Evolutionary conservation across 2,888 invertebrate species (phyloP), one percentile per base, ranked within the genome.

Genomic region (Pedicia rivosa): DNA sequence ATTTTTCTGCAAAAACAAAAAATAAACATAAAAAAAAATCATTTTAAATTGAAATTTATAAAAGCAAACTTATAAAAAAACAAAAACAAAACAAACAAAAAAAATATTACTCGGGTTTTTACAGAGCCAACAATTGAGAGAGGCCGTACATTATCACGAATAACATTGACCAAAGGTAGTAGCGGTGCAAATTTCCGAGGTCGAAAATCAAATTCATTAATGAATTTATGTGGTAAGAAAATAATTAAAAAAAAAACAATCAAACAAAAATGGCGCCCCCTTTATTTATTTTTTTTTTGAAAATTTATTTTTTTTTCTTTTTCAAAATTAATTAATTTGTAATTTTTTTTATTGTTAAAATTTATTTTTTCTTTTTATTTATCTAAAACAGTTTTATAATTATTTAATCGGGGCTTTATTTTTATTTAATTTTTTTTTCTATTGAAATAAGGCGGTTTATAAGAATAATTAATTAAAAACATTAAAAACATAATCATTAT

Each of bases 181-280:
- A n/a, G n/a, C n/a, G 75, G 81, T 68, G 70, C 78, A 67, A 82
- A 80, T 80, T 81, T 83, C 77, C 82, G 82, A 73, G 72, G 72
- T 60, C 79, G 86, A 77, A 86, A 86, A 72, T 86, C 86, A 69
- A 86, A 82, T 78, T 87, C 86, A 65, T 78, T 87, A 72, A 84
- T 87, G 84, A 87, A 87, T 76, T 74, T 87, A 74, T 84, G 84
- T 76, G 86, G 87, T 87, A 86, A 87, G 86, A 74, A 64, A 64
- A 57, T 56, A 54, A 52, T 43, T 40, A 40, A 44, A 47, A 43
- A 43, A 44, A 44, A 31, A 42, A 38, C 31, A 43, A 43, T 36
- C 40, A 41, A 44, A 40, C 45, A 45, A 40, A 28, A 42, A 24
- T 10, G n/a, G 3, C n/a, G n/a, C 3, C 8, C 30, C 42, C 43